Conservation (phyloP, 2,797 vertebrate genomes). For the Taeniopygia guttata region DNA sequence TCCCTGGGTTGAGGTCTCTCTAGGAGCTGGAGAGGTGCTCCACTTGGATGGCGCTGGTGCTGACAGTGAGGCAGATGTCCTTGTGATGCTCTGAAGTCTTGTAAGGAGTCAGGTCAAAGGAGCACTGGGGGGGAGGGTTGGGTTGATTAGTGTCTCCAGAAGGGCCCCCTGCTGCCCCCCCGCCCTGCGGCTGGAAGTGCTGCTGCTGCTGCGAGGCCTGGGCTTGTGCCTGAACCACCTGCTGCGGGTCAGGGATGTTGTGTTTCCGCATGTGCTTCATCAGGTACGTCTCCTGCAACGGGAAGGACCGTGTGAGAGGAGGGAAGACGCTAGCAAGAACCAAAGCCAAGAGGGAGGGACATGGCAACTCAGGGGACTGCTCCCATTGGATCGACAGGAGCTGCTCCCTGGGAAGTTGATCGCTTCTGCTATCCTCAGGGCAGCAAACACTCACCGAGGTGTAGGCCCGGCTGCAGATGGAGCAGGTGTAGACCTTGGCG, state of each 20-base stretch:
- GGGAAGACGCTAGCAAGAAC: rapidly evolving
- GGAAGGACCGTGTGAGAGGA: not conserved
- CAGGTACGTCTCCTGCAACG: slow-evolving; percentile 92
- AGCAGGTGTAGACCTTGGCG: slow-evolving; percentile 96
- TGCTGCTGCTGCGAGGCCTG: slow-evolving; percentile 76
- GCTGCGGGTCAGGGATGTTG: slow-evolving; percentile 88
- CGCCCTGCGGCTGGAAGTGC: slow-evolving; percentile 76
- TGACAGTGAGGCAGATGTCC: slow-evolving; percentile 98
- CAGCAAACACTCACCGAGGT: slow-evolving; percentile 87
- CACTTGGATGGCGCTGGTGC: slow-evolving; percentile 93
- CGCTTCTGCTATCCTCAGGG: not conserved
- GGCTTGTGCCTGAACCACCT: slow-evolving; percentile 73
- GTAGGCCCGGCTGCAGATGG: slow-evolving; percentile 95
- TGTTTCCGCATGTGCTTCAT: slow-evolving; percentile 99
- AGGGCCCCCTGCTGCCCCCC: slow-evolving; percentile 76
- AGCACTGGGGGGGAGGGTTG: slow-evolving; percentile 85
- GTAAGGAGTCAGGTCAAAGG: slow-evolving; percentile 95
- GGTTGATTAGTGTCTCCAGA: slow-evolving; percentile 81
- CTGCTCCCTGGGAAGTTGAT: not conserved
- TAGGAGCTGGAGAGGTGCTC: slow-evolving; percentile 97
- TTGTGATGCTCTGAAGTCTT: slow-evolving; percentile 93
- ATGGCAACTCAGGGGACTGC: not conserved
- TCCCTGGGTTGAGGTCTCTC: slow-evolving; percentile 72
- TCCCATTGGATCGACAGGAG: not conserved
- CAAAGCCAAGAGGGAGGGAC: not conserved